phyloP scores from a whole-genome alignment of 2,888 invertebrate species.

The Phanerotoma sp. region DNA sequence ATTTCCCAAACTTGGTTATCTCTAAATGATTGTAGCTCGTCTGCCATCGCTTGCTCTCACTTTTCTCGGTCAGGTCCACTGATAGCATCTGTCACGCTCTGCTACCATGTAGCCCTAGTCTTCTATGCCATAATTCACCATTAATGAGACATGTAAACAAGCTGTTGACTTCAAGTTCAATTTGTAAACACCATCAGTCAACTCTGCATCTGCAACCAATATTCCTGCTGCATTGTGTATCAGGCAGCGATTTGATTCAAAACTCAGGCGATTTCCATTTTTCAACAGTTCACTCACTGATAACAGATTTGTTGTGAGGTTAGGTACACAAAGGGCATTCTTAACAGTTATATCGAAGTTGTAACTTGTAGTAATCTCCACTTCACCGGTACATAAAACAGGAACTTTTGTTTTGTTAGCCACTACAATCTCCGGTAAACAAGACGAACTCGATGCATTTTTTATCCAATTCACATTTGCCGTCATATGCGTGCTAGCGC shows the following conservation, averaged over 20 bases:
- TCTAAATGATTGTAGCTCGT: conserved; percentile 47
- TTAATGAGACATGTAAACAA: background rate
- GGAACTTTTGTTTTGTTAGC: no score
- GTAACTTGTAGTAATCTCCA: no score
- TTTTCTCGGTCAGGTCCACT: no score
- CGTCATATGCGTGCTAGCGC: no score
- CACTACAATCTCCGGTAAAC: no score
- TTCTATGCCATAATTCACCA: background rate
- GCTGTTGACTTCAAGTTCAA: no score
- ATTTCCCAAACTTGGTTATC: no score
- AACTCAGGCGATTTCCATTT: conserved; percentile 1
- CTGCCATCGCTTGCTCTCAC: conserved; percentile 51
- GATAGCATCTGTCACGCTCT: no score
- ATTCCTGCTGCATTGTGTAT: background rate
- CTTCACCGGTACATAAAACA: no score
- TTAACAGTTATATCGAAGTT: background rate
- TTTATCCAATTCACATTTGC: no score
- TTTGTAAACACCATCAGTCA: no score
- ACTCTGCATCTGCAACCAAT: background rate
- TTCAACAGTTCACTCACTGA: conserved; percentile 7
- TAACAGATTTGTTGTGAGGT: conserved; percentile 15
- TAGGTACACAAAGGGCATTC: conserved; percentile 12
- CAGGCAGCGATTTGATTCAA: background rate
- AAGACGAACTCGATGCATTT: no score
- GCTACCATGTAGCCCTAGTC: background rate